Evolutionary conservation across 2,113 vertebrate genomes (phyloP).

Genomic region (Tragelaphus strepsiceros): DNA sequence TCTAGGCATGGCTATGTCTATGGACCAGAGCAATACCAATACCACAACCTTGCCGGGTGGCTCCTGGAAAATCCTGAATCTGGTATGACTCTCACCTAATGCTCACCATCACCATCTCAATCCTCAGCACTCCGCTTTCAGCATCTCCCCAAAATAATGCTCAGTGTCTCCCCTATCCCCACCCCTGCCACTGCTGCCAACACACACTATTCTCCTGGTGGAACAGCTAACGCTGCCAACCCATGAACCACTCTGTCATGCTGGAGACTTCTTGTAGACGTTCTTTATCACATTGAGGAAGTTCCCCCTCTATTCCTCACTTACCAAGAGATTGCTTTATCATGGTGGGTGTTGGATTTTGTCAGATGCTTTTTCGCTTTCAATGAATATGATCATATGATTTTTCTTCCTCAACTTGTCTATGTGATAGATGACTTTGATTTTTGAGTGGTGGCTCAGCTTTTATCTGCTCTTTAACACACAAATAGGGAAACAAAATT

Average conservation of each 20-base stretch:
- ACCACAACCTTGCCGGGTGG: background rate
- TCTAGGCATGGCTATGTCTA: background rate
- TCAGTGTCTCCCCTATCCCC: background rate
- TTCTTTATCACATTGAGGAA: background rate
- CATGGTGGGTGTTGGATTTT: background rate
- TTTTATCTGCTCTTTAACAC: slow-evolving; percentile 9
- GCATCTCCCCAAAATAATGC: background rate
- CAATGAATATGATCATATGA: background rate
- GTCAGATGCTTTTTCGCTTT: background rate
- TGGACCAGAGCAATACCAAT: background rate
- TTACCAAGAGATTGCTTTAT: background rate
- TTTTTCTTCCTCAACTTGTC: slow-evolving; percentile 3
- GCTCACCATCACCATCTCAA: background rate
- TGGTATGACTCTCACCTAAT: background rate
- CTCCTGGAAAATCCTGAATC: background rate
- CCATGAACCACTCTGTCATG: background rate
- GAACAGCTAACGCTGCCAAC: background rate
- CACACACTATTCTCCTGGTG: background rate
- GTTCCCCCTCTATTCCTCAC: background rate
- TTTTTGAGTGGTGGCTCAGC: background rate
- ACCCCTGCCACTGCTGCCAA: background rate
- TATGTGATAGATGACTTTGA: background rate
- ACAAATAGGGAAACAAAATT: background rate
- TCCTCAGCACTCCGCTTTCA: background rate
- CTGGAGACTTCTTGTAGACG: background rate